These are phyloP conservation scores for Phytoseiulus persimilis DNA, from an alignment of 2,888 invertebrate species.

Conservation along the genomic window DNA sequence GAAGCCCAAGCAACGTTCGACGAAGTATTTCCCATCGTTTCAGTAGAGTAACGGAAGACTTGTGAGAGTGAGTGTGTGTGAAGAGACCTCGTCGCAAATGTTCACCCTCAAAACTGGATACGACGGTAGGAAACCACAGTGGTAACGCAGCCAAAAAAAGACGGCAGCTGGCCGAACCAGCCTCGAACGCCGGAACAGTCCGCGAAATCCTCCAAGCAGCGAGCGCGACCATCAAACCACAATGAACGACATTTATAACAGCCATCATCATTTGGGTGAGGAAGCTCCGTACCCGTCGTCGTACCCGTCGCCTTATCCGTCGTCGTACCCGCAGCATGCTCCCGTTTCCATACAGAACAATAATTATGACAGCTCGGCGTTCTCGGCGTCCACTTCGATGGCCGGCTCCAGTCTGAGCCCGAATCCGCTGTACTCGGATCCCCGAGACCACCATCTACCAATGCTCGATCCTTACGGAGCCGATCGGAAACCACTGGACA, in stretches of 20 bases:
- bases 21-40: neutral
- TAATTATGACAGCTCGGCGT: conserved; percentile 32
- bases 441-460: conserved; percentile 14
- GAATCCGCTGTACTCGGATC: neutral
- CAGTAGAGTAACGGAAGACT: neutral
- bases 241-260: conserved; percentile 34
- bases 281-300: conserved; percentile 23
- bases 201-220: neutral
- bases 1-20: neutral
- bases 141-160: neutral
- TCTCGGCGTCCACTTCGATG: conserved; percentile 17
- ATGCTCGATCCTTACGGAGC: conserved; percentile 22
- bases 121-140: neutral
- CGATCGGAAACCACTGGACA: conserved; percentile 31
- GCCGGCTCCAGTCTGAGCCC: conserved; percentile 20
- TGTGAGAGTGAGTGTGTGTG: neutral
- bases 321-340: conserved; percentile 22
- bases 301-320: neutral
- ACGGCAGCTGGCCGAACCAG: neutral
- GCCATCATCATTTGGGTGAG: conserved; percentile 29
- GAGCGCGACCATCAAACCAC: neutral
- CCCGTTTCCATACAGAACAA: conserved; percentile 33
- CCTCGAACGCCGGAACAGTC: neutral
- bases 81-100: neutral
- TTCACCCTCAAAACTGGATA: neutral